phyloP scores from a whole-genome alignment of 1,140 invertebrate species.

The Drosophila elegans region DNA sequence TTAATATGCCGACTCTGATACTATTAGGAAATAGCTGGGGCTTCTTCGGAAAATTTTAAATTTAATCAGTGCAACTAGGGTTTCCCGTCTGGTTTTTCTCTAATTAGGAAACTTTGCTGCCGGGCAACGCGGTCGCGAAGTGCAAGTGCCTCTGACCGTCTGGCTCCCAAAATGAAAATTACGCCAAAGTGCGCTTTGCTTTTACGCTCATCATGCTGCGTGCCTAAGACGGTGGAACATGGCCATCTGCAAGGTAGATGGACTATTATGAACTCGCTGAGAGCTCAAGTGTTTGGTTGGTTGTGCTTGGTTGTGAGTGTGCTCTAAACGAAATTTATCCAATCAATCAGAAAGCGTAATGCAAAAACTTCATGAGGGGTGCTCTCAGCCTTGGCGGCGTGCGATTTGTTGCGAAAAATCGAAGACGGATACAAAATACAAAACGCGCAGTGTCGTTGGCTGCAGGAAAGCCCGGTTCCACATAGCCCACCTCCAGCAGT shows the following conservation, averaged over 20 bases:
- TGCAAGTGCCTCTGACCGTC: slow-evolving; percentile 15
- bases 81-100: slow-evolving; percentile 21
- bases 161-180: slow-evolving; percentile 27
- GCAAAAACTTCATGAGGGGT: slow-evolving; percentile 25
- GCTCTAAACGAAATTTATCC: slow-evolving; percentile 44
- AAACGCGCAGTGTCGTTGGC: slow-evolving; percentile 51
- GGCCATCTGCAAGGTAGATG: slow-evolving; percentile 1
- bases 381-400: slow-evolving; percentile 16
- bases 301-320: slow-evolving; percentile 1
- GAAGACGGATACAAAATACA: slow-evolving; percentile 28
- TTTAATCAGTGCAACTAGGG: slow-evolving; percentile 48
- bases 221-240: slow-evolving; percentile 47
- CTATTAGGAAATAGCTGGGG: slow-evolving; percentile 19
- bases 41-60: slow-evolving; percentile 13
- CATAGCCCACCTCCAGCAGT: neutral
- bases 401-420: slow-evolving; percentile 28
- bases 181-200: slow-evolving; percentile 14
- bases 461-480: slow-evolving; percentile 14
- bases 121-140: slow-evolving; percentile 22
- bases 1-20: slow-evolving; percentile 24
- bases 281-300: neutral
- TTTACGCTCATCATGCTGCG: slow-evolving; percentile 20
- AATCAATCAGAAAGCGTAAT: slow-evolving; percentile 62
- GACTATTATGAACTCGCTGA: slow-evolving; percentile 17
- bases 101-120: slow-evolving; percentile 68